Evolutionary conservation across 1,140 invertebrate genomes (phyloP).

Genomic region (Oppia nitens): DNA sequence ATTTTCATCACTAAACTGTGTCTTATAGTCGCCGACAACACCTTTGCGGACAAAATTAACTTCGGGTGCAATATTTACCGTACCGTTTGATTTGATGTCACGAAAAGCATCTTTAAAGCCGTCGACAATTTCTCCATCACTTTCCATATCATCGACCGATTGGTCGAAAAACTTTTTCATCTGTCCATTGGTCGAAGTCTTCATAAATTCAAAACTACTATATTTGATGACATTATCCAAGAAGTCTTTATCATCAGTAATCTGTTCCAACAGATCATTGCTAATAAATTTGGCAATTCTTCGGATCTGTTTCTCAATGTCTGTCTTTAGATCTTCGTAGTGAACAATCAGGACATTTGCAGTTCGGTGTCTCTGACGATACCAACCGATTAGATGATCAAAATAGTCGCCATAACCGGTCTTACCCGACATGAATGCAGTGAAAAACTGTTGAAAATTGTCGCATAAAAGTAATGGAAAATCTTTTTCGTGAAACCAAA

Average conservation of each 20-base stretch:
- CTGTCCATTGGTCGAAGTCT: background rate
- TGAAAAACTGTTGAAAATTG: constrained; percentile 27
- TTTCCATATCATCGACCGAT: background rate
- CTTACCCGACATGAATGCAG: constrained; percentile 25
- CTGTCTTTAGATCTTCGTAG: background rate
- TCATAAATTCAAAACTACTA: constrained; percentile 15
- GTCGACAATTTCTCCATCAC: background rate
- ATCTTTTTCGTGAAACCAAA: constrained; percentile 20
- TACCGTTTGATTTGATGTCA: background rate
- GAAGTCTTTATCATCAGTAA: background rate
- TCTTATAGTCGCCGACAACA: constrained; percentile 1
- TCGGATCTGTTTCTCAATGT: background rate
- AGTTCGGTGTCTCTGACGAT: constrained; percentile 23
- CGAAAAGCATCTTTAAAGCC: background rate
- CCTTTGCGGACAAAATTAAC: background rate
- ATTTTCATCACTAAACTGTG: constrained; percentile 2
- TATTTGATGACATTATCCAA: constrained; percentile 4
- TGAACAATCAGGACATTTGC: constrained; percentile 42
- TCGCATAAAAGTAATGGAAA: constrained; percentile 15
- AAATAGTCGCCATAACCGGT: constrained; percentile 29
- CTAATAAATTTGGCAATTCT: background rate
- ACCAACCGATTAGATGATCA: constrained; percentile 27
- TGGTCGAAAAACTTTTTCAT: constrained; percentile 2
- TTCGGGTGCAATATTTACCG: background rate
- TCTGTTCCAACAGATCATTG: background rate